Conservation (phyloP, 2,113 vertebrate genomes). For the Pangasianodon gigas region DNA sequence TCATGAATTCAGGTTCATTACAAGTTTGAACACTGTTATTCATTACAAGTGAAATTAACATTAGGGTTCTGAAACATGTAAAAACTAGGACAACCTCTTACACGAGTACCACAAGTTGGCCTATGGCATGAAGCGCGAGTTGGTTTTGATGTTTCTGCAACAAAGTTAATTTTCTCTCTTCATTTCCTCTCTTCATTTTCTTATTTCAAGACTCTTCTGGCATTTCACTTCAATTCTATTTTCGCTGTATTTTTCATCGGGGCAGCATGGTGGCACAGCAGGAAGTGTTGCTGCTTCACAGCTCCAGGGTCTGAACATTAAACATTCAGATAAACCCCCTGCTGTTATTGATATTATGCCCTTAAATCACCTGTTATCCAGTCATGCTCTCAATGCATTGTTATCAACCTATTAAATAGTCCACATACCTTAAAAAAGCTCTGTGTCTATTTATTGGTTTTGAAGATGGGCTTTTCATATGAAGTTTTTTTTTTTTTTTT, state of each 20-base stretch:
- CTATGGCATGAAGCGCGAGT: not conserved
- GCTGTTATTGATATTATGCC: not conserved
- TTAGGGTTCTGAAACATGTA: not conserved
- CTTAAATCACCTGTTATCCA: not conserved
- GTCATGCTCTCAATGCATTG: not conserved
- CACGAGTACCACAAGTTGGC: not conserved
- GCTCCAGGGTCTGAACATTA: conserved; percentile 12
- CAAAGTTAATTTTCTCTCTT: not conserved
- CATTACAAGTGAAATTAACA: conserved; percentile 18
- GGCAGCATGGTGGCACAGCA: not conserved
- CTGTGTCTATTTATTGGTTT: not conserved
- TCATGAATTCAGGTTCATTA: conserved; percentile 6
- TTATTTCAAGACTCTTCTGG: not conserved
- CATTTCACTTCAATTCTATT: not conserved
- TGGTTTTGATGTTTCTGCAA: not conserved
- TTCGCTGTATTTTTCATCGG: not conserved
- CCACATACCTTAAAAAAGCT: not conserved
- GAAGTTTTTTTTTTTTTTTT: no score
- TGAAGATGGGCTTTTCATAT: not conserved
- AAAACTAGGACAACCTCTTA: not conserved
- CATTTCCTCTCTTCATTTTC: not conserved
- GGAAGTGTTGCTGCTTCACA: not conserved
- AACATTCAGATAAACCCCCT: conserved; percentile 2
- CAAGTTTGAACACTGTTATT: not conserved
- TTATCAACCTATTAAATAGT: not conserved